These are phyloP conservation scores for Chymomyza caudatula DNA, from an alignment of 2,888 invertebrate genomes.

Conservation along the genomic window DNA sequence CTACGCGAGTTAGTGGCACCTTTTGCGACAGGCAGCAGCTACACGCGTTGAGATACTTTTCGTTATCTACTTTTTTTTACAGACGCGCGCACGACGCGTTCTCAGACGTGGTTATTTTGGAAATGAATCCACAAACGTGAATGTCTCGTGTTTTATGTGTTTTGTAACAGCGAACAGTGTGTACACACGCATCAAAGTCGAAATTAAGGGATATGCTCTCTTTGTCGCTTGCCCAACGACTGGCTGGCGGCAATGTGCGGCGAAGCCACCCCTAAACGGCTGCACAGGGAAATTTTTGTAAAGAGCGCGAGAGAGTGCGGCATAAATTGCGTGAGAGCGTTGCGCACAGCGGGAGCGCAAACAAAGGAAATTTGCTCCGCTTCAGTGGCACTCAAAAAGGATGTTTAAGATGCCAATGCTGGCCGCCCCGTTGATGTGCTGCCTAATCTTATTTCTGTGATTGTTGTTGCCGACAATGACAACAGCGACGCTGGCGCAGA, in stretches of 20 bases:
- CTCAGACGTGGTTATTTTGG: background rate
- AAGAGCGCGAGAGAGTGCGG: slow-evolving; percentile 25
- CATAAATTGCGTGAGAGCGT: slow-evolving; percentile 17
- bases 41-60: background rate
- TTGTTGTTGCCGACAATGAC: background rate
- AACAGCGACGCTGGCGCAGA: background rate
- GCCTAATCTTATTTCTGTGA: background rate
- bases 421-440: too few species aligned
- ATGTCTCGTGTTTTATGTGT: slow-evolving; percentile 38
- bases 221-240: too few species aligned
- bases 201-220: slow-evolving; percentile 1
- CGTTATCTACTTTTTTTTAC: background rate
- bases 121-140: slow-evolving; percentile 67
- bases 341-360: slow-evolving; percentile 17
- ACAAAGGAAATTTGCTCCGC: slow-evolving; percentile 48
- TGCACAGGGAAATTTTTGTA: slow-evolving; percentile 11
- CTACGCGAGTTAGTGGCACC: background rate
- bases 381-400: slow-evolving; percentile 2
- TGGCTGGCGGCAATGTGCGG: slow-evolving; percentile 11
- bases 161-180: slow-evolving; percentile 24
- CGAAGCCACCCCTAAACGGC: slow-evolving; percentile 21
- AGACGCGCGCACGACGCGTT: background rate
- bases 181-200: slow-evolving; percentile 1
- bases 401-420: background rate
- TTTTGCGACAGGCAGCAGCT: background rate